Evolutionary conservation across 1,140 invertebrate genomes (phyloP), one percentile per base, ranked within the genome.

Genomic region (Adelges cooleyi): DNA sequence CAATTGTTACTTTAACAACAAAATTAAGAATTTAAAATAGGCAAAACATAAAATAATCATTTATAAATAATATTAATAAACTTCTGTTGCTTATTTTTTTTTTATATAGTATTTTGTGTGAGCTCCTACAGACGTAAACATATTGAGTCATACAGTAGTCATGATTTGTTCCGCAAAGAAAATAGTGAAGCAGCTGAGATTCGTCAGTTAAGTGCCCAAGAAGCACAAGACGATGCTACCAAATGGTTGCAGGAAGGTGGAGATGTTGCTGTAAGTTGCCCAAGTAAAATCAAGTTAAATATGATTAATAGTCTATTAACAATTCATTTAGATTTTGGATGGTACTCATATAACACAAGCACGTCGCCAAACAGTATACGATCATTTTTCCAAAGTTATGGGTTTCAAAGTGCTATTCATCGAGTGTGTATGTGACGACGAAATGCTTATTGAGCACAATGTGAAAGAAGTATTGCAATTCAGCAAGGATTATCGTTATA

Each of bases 341-440:
- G 93, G 91, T 6, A 95, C 92, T 5, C 91, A 96, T 74, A 90
- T 92, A 46, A 93, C 90, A 0, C 76, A 82, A 46, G 81, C 84
- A 38, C 83, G 93, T 67, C 80, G 94, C 23, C 77, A 85, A 65
- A 80, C 90, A 68, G 82, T 95, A 23, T 82, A 85, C 69, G 84
- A 92, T 54, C 82, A 84, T 67, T 83, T 88, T 69, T 79, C 82
- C 44, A 77, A 79, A 2, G 81, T 86, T 68, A 80, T 89, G 72
- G 84, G 87, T 38, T 92, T 89, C 75, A 86, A 90, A 68, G 82
- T 95, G 33, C 85, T 97, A 69, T 96, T 95, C 77, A 84, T 97
- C 54, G 93, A 96, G 76, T 92, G 89, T 71, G 81, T 95, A 46
- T 95, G 92, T 76, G 85, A 92, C 69, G 88, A 95, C 75, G 81